Evolutionary conservation across 2,888 invertebrate genomes (phyloP).

Genomic region (Phengaris alcon): DNA sequence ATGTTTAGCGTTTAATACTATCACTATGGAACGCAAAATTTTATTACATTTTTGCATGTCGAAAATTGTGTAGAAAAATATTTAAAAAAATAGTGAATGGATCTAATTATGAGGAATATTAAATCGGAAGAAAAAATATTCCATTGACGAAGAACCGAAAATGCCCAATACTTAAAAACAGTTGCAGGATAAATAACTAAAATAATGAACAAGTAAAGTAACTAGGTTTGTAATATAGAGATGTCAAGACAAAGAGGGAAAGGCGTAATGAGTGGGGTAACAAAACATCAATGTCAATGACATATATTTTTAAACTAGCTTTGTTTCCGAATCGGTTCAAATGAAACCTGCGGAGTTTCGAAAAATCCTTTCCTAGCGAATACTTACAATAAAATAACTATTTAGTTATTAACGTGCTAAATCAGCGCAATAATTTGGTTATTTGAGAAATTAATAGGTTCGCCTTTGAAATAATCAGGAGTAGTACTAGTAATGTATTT

Average conservation of each 20-base stretch:
- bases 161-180: no score
- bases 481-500: not conserved
- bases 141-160: no score
- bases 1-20: not conserved
- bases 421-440: no score
- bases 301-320: not conserved
- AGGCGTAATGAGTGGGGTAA: not conserved
- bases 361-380: no score
- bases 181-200: not conserved
- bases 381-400: no score
- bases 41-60: no score
- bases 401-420: no score
- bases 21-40: slow-evolving; percentile 10
- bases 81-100: no score
- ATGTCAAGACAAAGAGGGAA: not conserved
- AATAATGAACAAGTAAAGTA: not conserved
- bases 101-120: no score
- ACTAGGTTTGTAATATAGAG: not conserved
- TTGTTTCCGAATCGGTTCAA: not conserved
- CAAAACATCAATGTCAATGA: slow-evolving; percentile 1
- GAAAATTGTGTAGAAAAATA: no score
- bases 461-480: not conserved
- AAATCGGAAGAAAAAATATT: no score
- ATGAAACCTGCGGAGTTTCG: not conserved
- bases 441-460: no score